These are phyloP conservation scores for Montifringilla adamsi DNA, from an alignment of 2,113 vertebrate genomes.

Conservation along the genomic window DNA sequence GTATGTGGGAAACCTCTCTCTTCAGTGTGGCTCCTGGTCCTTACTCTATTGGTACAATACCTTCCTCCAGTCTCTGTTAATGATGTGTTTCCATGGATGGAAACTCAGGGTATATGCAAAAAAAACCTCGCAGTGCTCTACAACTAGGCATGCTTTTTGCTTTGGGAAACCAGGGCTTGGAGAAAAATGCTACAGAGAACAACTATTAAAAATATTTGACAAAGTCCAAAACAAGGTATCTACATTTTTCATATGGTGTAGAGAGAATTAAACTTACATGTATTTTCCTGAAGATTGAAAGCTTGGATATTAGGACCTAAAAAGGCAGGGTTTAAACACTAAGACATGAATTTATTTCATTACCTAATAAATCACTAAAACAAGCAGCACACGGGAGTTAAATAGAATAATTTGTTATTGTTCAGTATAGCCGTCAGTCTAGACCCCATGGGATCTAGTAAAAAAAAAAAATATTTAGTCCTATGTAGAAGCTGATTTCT, in stretches of 20 bases:
- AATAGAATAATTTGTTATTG: not conserved
- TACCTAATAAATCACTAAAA: not conserved
- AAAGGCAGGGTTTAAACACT: not conserved
- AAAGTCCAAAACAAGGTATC: not conserved
- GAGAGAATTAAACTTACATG: not conserved
- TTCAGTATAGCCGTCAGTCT: not conserved
- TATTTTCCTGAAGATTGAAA: not conserved
- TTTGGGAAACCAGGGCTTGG: not conserved
- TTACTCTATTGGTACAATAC: not conserved
- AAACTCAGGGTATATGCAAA: not conserved
- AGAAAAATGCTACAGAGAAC: not conserved
- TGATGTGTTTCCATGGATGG: not conserved
- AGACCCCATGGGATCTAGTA: not conserved
- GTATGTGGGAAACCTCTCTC: fast-evolving
- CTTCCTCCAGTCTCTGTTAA: not conserved
- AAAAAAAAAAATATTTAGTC: not conserved
- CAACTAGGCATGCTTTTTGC: not conserved
- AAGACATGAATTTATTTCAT: not conserved
- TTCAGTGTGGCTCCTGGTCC: not conserved
- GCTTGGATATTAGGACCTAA: not conserved
- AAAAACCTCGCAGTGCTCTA: not conserved
- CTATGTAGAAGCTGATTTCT: not conserved
- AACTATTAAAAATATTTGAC: not conserved
- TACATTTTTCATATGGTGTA: fast-evolving
- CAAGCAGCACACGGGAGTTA: not conserved